phyloP scores from a whole-genome alignment of 2,888 invertebrate genomes.

The Troilus luridus region DNA sequence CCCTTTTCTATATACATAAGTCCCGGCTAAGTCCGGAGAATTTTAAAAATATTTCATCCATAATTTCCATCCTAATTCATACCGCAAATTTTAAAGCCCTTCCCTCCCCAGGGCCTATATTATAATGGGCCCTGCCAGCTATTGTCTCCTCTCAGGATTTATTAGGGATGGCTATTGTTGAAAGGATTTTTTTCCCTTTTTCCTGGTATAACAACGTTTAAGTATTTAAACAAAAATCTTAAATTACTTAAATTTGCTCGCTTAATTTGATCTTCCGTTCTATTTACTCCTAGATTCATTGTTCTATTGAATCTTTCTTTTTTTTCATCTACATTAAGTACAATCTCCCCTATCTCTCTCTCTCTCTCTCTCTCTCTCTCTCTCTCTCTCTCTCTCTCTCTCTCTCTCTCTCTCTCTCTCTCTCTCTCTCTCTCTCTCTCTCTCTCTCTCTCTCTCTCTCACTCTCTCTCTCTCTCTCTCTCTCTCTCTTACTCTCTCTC shows the following conservation, averaged over 20 bases:
- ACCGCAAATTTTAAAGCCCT: constrained; percentile 21
- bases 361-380: too few species aligned
- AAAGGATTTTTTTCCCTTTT: not conserved
- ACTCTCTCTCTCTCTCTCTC: too few species aligned
- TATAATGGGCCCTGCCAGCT: not conserved
- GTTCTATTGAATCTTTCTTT: too few species aligned
- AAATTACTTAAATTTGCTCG: not conserved
- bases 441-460: too few species aligned
- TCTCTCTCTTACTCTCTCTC: too few species aligned
- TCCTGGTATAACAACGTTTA: not conserved
- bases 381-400: too few species aligned
- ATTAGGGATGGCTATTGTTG: not conserved
- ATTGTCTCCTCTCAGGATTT: not conserved
- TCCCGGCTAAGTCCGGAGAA: not conserved
- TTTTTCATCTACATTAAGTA: too few species aligned
- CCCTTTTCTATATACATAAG: constrained; percentile 35
- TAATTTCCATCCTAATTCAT: not conserved
- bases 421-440: too few species aligned
- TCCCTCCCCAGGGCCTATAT: not conserved
- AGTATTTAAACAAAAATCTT: not conserved
- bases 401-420: too few species aligned
- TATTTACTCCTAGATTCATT: not conserved
- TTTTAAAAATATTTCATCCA: constrained; percentile 23
- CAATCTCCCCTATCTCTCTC: too few species aligned
- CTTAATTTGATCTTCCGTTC: not conserved